These are phyloP conservation scores for Leucoma salicis DNA, from an alignment of 2,888 invertebrate genomes.

Conservation along the genomic window DNA sequence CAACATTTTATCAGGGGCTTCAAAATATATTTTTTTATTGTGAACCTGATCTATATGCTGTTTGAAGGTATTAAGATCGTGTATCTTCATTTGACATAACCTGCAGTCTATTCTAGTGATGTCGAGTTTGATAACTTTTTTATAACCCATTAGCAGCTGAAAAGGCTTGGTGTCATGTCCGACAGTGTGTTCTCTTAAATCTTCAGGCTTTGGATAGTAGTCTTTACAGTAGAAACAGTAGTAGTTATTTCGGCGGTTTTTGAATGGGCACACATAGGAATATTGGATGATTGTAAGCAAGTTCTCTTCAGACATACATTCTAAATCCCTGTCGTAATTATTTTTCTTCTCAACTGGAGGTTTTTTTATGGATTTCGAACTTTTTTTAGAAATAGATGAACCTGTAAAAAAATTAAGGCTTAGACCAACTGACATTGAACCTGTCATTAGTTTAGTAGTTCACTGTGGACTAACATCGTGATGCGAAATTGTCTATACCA, in stretches of 20 bases:
- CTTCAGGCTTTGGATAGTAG: conserved; percentile 70
- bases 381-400: conserved; percentile 29
- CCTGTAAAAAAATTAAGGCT: conserved; percentile 38
- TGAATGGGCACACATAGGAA: conserved; percentile 71
- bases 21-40: conserved; percentile 69
- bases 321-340: conserved; percentile 64
- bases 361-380: conserved; percentile 45
- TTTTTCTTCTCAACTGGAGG: conserved; percentile 60
- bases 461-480: too few species aligned
- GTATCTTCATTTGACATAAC: conserved; percentile 60
- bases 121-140: conserved; percentile 72
- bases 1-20: conserved; percentile 69
- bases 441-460: too few species aligned
- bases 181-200: conserved; percentile 64
- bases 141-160: conserved; percentile 68
- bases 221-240: conserved; percentile 76
- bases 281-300: conserved; percentile 68
- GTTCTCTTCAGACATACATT: conserved; percentile 74
- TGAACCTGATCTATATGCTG: conserved; percentile 65
- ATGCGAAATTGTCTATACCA: too few species aligned
- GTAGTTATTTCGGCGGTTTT: conserved; percentile 69
- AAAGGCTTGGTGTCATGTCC: conserved; percentile 72
- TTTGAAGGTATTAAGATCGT: conserved; percentile 60
- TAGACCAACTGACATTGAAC: too few species aligned
- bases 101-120: conserved; percentile 70